A percentile compares a stretch with the other conserved stretches of the same genome.
phyloP scores from a whole-genome alignment of 1,140 invertebrate genomes.

The Caligus rogercresseyi region DNA sequence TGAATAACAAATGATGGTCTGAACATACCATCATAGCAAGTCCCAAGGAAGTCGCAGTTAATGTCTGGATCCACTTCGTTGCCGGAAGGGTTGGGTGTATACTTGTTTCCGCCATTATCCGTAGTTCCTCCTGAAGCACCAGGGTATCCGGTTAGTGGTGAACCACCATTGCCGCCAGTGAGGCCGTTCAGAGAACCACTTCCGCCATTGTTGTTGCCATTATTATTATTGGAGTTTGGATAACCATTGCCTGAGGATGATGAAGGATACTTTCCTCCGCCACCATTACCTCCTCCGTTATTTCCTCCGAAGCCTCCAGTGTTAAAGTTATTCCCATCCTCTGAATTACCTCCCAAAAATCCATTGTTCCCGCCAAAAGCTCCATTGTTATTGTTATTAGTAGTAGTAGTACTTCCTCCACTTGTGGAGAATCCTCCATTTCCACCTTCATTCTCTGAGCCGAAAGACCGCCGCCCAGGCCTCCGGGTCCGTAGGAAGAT shows the following conservation, averaged over 20 bases:
- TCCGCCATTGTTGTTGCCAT: neutral
- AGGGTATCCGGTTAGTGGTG: no score
- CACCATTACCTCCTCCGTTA: slow-evolving; percentile 22
- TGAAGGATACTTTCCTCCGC: slow-evolving; percentile 14
- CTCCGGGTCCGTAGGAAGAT: no score
- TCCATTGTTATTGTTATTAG: slow-evolving; percentile 9
- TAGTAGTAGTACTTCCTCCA: slow-evolving; percentile 15
- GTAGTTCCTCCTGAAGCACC: neutral
- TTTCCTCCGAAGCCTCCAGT: slow-evolving; percentile 15
- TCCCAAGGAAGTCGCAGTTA: slow-evolving; percentile 82
- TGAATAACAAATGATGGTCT: neutral
- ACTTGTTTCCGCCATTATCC: slow-evolving; percentile 9
- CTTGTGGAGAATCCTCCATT: slow-evolving; percentile 9
- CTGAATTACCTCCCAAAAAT: neutral
- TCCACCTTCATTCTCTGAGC: slow-evolving; percentile 5
- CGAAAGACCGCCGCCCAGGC: no score
- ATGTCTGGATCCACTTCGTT: slow-evolving; percentile 37
- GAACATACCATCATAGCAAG: slow-evolving; percentile 74
- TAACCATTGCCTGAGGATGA: neutral
- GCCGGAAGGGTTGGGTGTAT: neutral
- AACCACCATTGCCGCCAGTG: no score
- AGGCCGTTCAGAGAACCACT: neutral
- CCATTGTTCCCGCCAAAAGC: neutral
- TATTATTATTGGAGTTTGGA: slow-evolving; percentile 6
- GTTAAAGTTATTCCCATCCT: no score